Evolutionary conservation across 2,888 invertebrate genomes (phyloP).

Genomic region (Athripsodes cinereus): DNA sequence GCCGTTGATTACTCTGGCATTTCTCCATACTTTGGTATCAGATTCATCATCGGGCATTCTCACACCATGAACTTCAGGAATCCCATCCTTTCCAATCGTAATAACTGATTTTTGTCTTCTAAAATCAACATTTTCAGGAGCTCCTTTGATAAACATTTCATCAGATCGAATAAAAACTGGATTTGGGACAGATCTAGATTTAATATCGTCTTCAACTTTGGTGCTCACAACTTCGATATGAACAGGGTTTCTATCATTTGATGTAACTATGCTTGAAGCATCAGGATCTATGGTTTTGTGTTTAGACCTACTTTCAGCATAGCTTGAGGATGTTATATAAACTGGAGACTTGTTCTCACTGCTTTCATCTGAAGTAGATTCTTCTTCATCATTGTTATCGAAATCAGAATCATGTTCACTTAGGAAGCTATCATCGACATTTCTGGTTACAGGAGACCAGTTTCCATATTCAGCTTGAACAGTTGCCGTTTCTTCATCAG

Average conservation of each 20-base stretch:
- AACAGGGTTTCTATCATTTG: constrained; percentile 53
- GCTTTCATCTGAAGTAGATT: constrained; percentile 40
- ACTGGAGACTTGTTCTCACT: constrained; percentile 41
- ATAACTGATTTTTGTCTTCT: constrained; percentile 61
- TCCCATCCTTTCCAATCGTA: constrained; percentile 62
- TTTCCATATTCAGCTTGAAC: constrained; percentile 49
- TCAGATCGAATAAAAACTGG: constrained; percentile 65
- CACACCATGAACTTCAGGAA: constrained; percentile 75
- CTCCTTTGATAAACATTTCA: constrained; percentile 52
- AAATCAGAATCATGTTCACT: constrained; percentile 38
- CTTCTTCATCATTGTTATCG: constrained; percentile 33
- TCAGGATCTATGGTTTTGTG: constrained; percentile 43
- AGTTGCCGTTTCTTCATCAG: constrained; percentile 36
- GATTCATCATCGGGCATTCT: constrained; percentile 80
- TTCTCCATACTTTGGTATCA: constrained; percentile 79
- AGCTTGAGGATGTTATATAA: constrained; percentile 46
- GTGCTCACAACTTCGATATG: constrained; percentile 48
- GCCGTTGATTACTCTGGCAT: constrained; percentile 82
- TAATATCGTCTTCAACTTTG: constrained; percentile 45
- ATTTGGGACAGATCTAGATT: constrained; percentile 50
- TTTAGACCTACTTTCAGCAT: constrained; percentile 42
- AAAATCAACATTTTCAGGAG: constrained; percentile 43
- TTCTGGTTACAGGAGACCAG: constrained; percentile 42
- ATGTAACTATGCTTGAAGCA: constrained; percentile 46
- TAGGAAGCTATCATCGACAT: constrained; percentile 41